Base-by-base conservation (phyloP, 2,797 vertebrate species). In the Gallinago nigripennis region DNA sequence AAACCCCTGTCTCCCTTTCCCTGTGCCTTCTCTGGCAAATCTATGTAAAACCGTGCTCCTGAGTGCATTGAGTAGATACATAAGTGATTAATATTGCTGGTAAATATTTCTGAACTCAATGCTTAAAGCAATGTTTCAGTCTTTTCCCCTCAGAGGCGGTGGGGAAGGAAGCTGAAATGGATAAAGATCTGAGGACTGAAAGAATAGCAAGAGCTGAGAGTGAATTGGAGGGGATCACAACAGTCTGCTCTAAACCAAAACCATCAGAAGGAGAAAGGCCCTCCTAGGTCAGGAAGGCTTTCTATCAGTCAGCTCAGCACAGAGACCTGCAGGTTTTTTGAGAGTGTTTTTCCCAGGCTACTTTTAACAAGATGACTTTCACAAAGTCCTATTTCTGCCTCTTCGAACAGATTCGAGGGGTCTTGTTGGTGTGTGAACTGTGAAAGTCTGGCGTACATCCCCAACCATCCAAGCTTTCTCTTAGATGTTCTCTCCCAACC, bases 361-460 rank as follows among this genome's bases (percentile, higher is more conserved):
- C 17, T 75, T 82, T 71, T 80, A 80, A 71, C 8, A 43, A 71
- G 11, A 21, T 33, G 16, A 84, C 16, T 72, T 87, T 53, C 0
- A 0, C 12, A 21, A 82, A 37, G 19, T n/a, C 35, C 9, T 77
- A 82, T 60, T 60, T 88, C 45, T 86, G n/a, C 45, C 43, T 53
- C 17, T 88, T 90, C 35, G 39, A 65, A 41, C 13, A 63, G n/a
- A 70, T 77, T 43, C 63, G 27, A 88, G 37, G 15, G 11, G 10
- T 71, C 41, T 39, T 48, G 3, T 8, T 68, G 4, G 4, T 39
- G 30, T 2, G 5, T 43, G 45, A 70, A 63, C 41, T 56, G 25
- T 35, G 8, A 73, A 13, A 0, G 0, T 27, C 41, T 51, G 9
- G 16, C 2, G 1, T 23, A 78, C 7, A 25, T 16, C 21, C 31